A percentile compares a stretch with the other conserved stretches of the same genome.
Conservation (phyloP, 2,113 vertebrate genomes). For the Chionomys nivalis region DNA sequence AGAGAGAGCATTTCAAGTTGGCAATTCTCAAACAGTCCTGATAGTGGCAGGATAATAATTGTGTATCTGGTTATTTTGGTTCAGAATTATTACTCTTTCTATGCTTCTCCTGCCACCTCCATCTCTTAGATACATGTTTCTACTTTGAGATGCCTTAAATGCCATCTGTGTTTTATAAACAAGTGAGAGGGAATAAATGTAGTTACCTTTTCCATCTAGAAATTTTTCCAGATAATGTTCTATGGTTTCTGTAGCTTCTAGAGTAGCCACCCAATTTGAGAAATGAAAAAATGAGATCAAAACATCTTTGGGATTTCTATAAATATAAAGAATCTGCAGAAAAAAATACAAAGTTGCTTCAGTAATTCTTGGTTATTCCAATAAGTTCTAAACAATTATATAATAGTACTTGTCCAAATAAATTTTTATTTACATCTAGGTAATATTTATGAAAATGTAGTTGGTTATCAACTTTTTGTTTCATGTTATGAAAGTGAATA, state of each 20-base stretch:
- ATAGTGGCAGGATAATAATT: neutral
- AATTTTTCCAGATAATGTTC: neutral
- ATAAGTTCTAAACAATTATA: neutral
- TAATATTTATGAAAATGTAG: neutral
- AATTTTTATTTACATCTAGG: neutral
- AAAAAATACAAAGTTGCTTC: neutral
- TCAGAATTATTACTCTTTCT: neutral
- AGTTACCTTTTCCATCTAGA: slow-evolving; percentile 65
- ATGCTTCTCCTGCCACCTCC: neutral
- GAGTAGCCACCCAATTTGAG: accelerated
- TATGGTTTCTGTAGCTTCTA: neutral
- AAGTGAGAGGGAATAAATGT: neutral
- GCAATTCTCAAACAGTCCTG: neutral
- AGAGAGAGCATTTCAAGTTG: neutral
- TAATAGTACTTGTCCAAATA: neutral
- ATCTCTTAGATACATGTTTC: neutral
- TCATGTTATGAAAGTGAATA: neutral
- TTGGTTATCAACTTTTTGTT: neutral
- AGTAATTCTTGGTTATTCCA: neutral
- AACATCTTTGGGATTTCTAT: slow-evolving; percentile 69
- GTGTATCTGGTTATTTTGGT: neutral
- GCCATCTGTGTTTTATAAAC: neutral
- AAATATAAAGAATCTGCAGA: slow-evolving; percentile 58
- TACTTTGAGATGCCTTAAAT: neutral
- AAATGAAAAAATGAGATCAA: slow-evolving; percentile 43